These are phyloP conservation scores for Phymatocera aterrima DNA, from an alignment of 2,888 invertebrate genomes.

Conservation along the genomic window DNA sequence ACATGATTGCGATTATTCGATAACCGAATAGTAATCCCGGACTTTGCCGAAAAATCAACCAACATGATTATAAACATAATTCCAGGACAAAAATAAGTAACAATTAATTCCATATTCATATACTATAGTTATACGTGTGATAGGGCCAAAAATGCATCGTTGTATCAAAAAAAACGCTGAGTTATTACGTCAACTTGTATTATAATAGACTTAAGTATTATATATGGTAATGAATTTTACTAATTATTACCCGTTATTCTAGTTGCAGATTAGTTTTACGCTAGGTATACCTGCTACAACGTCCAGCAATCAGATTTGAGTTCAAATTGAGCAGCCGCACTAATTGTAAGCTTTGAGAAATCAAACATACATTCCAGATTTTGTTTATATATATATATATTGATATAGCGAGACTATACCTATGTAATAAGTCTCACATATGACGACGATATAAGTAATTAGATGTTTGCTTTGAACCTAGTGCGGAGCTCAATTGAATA, in stretches of 20 bases:
- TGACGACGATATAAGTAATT: neutral
- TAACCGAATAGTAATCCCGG: slow-evolving; percentile 47
- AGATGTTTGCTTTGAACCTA: neutral
- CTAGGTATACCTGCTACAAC: neutral
- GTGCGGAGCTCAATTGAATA: neutral
- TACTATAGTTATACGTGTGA: neutral
- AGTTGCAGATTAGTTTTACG: neutral
- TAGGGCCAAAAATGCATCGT: neutral
- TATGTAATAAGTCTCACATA: neutral
- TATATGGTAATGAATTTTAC: neutral
- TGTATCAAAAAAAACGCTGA: neutral
- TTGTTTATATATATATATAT: neutral
- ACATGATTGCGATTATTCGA: slow-evolving; percentile 51
- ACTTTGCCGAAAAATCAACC: slow-evolving; percentile 43
- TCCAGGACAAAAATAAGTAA: no score
- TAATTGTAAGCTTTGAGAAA: no score
- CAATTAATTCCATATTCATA: no score
- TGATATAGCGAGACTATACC: neutral
- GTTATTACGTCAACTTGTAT: neutral
- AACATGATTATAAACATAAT: slow-evolving; percentile 1
- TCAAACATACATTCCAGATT: neutral
- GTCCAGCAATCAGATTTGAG: neutral
- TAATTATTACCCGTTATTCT: slow-evolving; percentile 20
- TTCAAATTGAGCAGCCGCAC: neutral
- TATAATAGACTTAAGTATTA: neutral